Conservation (phyloP, 1,140 invertebrate species). For the Drosophila navojoa region DNA sequence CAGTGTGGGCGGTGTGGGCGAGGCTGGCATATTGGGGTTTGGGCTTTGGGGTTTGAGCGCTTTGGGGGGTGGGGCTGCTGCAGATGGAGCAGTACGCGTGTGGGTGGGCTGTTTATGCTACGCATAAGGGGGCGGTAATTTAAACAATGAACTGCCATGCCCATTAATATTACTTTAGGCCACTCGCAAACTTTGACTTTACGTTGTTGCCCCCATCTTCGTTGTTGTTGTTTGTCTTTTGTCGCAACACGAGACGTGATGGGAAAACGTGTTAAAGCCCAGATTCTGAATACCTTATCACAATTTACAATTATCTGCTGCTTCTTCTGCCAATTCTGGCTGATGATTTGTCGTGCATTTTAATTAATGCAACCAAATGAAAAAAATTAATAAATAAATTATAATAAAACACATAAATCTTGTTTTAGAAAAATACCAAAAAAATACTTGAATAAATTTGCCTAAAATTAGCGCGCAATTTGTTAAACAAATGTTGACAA, state of each 20-base stretch:
- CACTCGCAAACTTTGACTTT: constrained; percentile 71
- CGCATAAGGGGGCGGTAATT: constrained; percentile 41
- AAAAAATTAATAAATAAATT: background rate
- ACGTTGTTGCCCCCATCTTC: background rate
- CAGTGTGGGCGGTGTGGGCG: background rate
- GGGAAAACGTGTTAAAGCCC: constrained; percentile 18
- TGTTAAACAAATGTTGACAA: background rate
- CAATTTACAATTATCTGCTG: constrained; percentile 17
- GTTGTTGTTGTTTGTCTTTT: constrained; percentile 36
- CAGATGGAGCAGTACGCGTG: background rate
- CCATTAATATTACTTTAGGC: constrained; percentile 78
- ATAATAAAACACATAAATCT: background rate
- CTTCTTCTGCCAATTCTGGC: background rate
- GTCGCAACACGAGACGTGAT: constrained; percentile 46
- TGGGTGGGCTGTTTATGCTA: background rate
- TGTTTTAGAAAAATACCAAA: background rate
- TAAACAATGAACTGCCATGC: constrained; percentile 78
- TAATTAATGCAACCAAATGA: background rate
- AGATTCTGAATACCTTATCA: constrained; percentile 30
- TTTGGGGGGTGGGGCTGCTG: background rate
- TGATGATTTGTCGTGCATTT: background rate
- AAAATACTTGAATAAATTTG: background rate
- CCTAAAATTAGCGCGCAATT: background rate
- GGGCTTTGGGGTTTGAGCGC: too few species aligned
- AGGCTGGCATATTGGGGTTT: constrained; percentile 12